Evolutionary conservation across 2,888 invertebrate species (phyloP).

Genomic region (Chalcosyrphus nemorum): DNA sequence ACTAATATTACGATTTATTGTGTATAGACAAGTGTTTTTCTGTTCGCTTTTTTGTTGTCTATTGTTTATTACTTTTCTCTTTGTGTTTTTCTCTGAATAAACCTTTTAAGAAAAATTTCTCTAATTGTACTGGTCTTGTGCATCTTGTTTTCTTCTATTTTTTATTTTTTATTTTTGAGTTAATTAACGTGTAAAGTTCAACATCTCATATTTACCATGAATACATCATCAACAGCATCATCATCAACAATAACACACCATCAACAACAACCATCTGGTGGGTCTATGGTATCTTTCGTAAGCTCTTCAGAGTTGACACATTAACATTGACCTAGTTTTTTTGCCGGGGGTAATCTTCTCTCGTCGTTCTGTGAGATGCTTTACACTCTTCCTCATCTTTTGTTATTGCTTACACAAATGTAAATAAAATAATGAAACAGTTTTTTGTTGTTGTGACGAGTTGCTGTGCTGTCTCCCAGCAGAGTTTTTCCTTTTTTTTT

Average conservation of each 20-base stretch:
- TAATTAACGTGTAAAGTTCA: constrained; percentile 13
- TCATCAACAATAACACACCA: background rate
- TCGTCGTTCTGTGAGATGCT: constrained; percentile 5
- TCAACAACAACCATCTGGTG: background rate
- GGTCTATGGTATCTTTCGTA: constrained; percentile 9
- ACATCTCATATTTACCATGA: background rate
- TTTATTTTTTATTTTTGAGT: background rate
- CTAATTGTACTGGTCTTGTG: constrained; percentile 12
- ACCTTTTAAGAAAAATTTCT: constrained; percentile 1
- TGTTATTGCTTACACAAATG: constrained; percentile 31
- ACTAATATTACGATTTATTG: background rate
- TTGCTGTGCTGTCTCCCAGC: background rate
- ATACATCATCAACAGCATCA: background rate
- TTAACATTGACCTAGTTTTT: constrained; percentile 60
- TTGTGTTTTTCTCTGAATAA: constrained; percentile 30
- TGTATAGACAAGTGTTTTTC: constrained; percentile 18
- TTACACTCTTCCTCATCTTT: constrained; percentile 8
- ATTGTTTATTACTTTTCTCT: constrained; percentile 1
- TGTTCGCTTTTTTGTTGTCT: background rate
- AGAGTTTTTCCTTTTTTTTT: background rate
- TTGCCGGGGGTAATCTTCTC: constrained; percentile 17
- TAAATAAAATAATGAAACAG: constrained; percentile 12
- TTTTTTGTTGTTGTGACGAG: background rate
- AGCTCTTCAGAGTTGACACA: constrained; percentile 41
- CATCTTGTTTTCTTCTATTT: constrained; percentile 28